Evolutionary conservation across 2,888 invertebrate species (phyloP).

Genomic region (Ctenicera cuprea): DNA sequence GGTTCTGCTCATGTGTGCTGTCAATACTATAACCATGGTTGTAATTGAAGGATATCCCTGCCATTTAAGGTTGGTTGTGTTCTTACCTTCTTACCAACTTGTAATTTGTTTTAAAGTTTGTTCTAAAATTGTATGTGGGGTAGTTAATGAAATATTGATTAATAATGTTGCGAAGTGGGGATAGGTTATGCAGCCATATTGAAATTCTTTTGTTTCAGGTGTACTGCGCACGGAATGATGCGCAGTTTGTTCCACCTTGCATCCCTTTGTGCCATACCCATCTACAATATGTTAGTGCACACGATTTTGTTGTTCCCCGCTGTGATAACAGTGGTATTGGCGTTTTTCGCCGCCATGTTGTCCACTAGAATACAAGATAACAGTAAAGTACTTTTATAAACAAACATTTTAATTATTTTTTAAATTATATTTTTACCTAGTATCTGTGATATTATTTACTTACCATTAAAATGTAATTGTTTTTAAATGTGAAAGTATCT

Average conservation of each 20-base stretch:
- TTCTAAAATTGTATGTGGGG: no score
- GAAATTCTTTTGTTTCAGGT: conserved; percentile 69
- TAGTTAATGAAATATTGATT: no score
- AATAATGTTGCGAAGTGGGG: no score
- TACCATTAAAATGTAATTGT: conserved; percentile 39
- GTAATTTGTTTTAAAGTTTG: no score
- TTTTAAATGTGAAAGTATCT: conserved; percentile 21
- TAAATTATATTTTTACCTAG: conserved; percentile 45
- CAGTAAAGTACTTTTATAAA: conserved; percentile 70
- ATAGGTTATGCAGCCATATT: no score
- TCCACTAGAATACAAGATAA: conserved; percentile 70
- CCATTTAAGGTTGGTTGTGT: conserved; percentile 73
- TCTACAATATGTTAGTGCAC: conserved; percentile 68
- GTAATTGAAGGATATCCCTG: conserved; percentile 77
- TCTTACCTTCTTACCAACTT: no score
- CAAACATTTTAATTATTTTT: conserved; percentile 20
- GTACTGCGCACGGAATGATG: conserved; percentile 76
- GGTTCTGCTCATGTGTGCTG: conserved; percentile 72
- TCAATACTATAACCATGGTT: conserved; percentile 73
- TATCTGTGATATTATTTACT: conserved; percentile 61
- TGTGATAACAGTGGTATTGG: conserved; percentile 66
- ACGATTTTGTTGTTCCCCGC: conserved; percentile 69
- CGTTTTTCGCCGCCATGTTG: conserved; percentile 67
- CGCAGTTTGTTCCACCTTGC: conserved; percentile 74
- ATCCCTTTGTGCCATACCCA: conserved; percentile 73